Base-by-base conservation (phyloP, 2,113 vertebrate species). In the Sorex fumeus region DNA sequence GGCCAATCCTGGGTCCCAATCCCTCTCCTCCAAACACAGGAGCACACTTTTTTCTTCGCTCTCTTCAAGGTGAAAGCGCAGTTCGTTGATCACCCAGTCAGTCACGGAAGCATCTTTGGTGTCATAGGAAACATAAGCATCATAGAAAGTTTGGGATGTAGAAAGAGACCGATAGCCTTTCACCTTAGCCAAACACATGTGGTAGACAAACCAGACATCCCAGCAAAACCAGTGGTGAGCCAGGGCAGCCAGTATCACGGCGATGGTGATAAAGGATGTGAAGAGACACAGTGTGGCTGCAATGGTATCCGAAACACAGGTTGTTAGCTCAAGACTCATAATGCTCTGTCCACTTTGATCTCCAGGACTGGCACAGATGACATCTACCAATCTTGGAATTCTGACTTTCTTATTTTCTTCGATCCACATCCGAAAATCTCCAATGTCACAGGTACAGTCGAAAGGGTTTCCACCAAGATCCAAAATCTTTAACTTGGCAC, bases 11-110 rank as follows among this genome's bases (percentile, higher is more conserved):
- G 96, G 97, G 12, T 97, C 91, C 98, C 98, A 98, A 30, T 98
- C 98, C 40, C 98, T 98, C 91, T 99, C 98, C 95, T 99, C 98
- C 91, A 99, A 96, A 90, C 98, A 98, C 2, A 98, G 95, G 60
- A 98, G 97, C 36, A 98, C 89, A 0, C 84, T 36, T 62, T 97
- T 98, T 4, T 98, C 97, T 11, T 96, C 97, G 4, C 93, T 97
- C 16, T 98, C 98, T 89, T 99, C 98, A 36, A 98, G 96, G 89
- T 97, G 97, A 91, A 97, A 79, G 0, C 96, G 87, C 76, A 99
- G 93, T 47, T 98, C 95, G 8, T 91, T 98, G 85, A 98, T 96
- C 85, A 98, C 98, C 98, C 98, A 98, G 30, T 98, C 97, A 0
- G 98, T 98, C 21, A 99, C 98, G 0, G 60, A 97, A 32, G 95